Percentiles rank a stretch among this genome's conserved stretches.
Conservation (phyloP, 2,888 invertebrate genomes). For the Patella pellucida region DNA sequence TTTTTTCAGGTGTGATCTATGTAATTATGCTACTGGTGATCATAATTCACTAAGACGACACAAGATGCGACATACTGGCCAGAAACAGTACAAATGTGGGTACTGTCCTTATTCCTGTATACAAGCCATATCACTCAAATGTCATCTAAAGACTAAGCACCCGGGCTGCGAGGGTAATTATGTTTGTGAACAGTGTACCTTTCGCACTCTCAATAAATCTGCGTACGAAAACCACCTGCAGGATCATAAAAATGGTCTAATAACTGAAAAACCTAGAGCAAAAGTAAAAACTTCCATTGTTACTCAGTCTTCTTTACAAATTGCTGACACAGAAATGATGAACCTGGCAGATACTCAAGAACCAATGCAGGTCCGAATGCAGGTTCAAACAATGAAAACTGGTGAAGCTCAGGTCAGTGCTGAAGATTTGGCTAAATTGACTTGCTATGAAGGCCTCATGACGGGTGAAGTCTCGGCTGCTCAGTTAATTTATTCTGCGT, state of each 20-base stretch:
- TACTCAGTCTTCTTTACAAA: neutral
- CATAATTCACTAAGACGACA: constrained; percentile 87
- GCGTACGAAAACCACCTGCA: constrained; percentile 76
- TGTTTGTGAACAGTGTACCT: constrained; percentile 55
- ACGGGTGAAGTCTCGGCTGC: constrained; percentile 51
- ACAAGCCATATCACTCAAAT: constrained; percentile 81
- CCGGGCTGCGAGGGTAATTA: constrained; percentile 73
- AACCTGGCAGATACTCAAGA: constrained; percentile 5
- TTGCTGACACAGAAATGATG: constrained; percentile 1
- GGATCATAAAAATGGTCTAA: constrained; percentile 74
- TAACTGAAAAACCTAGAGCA: constrained; percentile 34
- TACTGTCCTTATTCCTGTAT: constrained; percentile 86
- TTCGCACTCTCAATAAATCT: constrained; percentile 77
- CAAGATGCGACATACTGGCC: constrained; percentile 82
- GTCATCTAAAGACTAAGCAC: constrained; percentile 85
- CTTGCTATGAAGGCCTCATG: constrained; percentile 47
- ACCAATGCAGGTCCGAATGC: constrained; percentile 28
- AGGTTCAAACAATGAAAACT: constrained; percentile 51
- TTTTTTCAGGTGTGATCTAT: constrained; percentile 77
- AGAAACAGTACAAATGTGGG: constrained; percentile 83
- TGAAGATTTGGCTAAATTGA: constrained; percentile 55
- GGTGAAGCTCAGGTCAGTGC: constrained; percentile 55
- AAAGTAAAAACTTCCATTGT: constrained; percentile 23
- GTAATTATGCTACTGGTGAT: constrained; percentile 82
- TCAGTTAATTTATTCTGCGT: constrained; percentile 57